Percentiles rank a stretch among this genome's conserved stretches.
Evolutionary conservation across 2,797 vertebrate species (phyloP).

Genomic region (Pachyuromys duprasi): DNA sequence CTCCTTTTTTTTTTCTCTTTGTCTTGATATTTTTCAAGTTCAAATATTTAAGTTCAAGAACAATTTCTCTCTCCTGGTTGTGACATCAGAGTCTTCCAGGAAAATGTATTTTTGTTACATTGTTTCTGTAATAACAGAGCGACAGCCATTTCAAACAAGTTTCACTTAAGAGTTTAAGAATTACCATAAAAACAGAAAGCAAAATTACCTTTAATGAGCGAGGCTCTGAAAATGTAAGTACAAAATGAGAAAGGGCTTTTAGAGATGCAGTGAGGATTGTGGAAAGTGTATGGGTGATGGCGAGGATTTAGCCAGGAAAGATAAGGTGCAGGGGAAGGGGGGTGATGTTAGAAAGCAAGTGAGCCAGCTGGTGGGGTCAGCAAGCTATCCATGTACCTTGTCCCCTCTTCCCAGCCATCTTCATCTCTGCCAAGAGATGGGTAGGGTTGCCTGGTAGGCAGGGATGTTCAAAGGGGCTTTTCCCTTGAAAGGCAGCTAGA

Average conservation of each 20-base stretch:
- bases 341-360: background rate
- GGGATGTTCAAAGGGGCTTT: background rate
- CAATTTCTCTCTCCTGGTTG: constrained; percentile 54
- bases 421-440: background rate
- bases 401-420: too few species aligned
- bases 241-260: constrained; percentile 27
- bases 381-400: background rate
- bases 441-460: background rate
- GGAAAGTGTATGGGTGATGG: background rate
- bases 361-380: background rate
- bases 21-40: constrained; percentile 68
- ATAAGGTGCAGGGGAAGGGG: background rate
- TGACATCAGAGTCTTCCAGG: background rate
- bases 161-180: constrained; percentile 69
- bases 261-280: background rate
- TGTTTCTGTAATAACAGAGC: constrained; percentile 77
- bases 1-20: background rate
- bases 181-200: constrained; percentile 73
- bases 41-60: constrained; percentile 71
- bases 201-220: constrained; percentile 62
- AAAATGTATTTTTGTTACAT: constrained; percentile 68
- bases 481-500: background rate
- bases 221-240: constrained; percentile 59
- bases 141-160: constrained; percentile 77
- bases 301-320: background rate